Evolutionary conservation across 2,888 invertebrate species (phyloP).

Genomic region (Drosophila flavopinicola): DNA sequence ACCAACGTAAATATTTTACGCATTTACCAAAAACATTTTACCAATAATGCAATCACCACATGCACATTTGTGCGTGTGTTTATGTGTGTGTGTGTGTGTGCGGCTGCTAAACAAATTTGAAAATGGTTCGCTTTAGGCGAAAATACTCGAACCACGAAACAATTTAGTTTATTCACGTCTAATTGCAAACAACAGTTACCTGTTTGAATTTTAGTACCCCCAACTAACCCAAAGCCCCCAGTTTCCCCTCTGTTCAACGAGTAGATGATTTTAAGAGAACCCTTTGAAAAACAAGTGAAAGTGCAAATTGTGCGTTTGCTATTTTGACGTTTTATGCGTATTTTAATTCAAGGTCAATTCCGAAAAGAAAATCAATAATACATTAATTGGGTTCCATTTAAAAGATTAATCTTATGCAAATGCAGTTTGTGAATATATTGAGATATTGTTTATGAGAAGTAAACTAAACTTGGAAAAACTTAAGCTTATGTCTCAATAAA

Average conservation of each 20-base stretch:
- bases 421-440: no score
- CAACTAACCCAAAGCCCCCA: neutral
- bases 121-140: conserved; percentile 44
- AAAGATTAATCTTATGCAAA: no score
- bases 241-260: neutral
- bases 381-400: no score
- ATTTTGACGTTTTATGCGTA: neutral
- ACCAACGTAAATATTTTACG: conserved; percentile 65
- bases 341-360: no score
- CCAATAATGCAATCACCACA: conserved; percentile 53
- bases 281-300: conserved; percentile 6
- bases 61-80: conserved; percentile 9
- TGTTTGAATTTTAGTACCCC: conserved; percentile 26
- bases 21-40: conserved; percentile 54
- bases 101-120: conserved; percentile 43
- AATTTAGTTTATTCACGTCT: conserved; percentile 72
- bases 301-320: neutral
- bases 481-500: no score
- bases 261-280: neutral
- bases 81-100: conserved; percentile 24
- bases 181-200: conserved; percentile 58
- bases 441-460: no score
- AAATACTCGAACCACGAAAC: conserved; percentile 50
- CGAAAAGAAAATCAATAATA: no score
- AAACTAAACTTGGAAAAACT: no score